phyloP scores from a whole-genome alignment of 2,113 vertebrate species.

The Atractosteus spatula region DNA sequence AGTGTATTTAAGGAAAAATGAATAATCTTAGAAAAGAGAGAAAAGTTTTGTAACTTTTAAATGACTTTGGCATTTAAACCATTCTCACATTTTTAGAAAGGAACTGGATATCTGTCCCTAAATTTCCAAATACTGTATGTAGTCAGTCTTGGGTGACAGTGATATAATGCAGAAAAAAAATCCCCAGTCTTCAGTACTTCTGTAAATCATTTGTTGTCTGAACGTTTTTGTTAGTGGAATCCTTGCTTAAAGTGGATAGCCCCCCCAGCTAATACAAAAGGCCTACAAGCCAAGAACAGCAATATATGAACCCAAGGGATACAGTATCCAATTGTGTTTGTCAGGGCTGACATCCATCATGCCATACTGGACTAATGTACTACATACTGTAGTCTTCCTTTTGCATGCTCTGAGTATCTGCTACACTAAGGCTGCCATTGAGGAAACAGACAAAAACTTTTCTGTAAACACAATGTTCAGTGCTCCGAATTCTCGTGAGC shows the following conservation, averaged over 20 bases:
- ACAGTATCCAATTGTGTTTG: conserved; percentile 86
- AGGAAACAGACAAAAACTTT: conserved; percentile 85
- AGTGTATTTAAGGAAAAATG: no score
- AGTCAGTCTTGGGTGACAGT: conserved; percentile 53
- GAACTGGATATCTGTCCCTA: background rate
- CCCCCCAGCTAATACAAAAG: conserved; percentile 18
- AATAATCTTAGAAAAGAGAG: no score
- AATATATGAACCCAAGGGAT: conserved; percentile 78
- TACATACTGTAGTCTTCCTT: conserved; percentile 53
- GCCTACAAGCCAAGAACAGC: conserved; percentile 37
- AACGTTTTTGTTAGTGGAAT: conserved; percentile 30
- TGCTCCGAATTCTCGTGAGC: conserved; percentile 80
- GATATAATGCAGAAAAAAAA: conserved; percentile 80
- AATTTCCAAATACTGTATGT: conserved; percentile 59
- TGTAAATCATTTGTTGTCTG: conserved; percentile 28
- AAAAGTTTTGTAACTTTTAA: no score
- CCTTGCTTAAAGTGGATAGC: conserved; percentile 9
- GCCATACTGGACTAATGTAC: conserved; percentile 81
- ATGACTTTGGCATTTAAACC: no score
- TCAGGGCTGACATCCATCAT: conserved; percentile 88
- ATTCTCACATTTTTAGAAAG: no score
- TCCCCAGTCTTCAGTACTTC: conserved; percentile 46
- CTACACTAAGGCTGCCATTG: conserved; percentile 84
- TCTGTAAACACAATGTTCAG: conserved; percentile 78
- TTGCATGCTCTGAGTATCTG: conserved; percentile 83